phyloP scores from a whole-genome alignment of 1,140 invertebrate genomes.

The Papilio machaon region DNA sequence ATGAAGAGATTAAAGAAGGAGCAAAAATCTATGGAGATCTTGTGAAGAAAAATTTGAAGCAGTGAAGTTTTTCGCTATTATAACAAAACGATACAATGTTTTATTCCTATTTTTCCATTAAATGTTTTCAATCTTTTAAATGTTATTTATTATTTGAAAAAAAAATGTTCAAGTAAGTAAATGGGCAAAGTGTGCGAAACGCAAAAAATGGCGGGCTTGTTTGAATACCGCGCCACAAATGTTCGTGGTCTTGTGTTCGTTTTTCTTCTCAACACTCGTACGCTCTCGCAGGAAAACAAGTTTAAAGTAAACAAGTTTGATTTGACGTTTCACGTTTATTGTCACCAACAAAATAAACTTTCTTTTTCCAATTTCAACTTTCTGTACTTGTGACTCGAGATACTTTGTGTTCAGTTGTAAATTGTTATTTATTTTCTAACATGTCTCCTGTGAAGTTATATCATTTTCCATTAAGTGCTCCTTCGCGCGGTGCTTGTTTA shows the following conservation, averaged over 20 bases:
- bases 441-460: slow-evolving; percentile 82
- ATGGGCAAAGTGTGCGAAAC: background rate
- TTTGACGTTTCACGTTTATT: background rate
- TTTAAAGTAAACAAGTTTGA: background rate
- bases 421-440: slow-evolving; percentile 28
- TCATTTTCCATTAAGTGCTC: slow-evolving; percentile 85
- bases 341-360: background rate
- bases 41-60: slow-evolving; percentile 81
- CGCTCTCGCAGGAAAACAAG: background rate
- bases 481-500: slow-evolving; percentile 85
- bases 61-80: background rate
- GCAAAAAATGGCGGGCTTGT: background rate
- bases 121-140: background rate
- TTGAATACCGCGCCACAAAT: background rate
- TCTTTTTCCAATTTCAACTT: background rate
- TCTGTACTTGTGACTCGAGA: background rate
- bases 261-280: background rate
- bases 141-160: background rate
- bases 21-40: slow-evolving; percentile 81
- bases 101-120: background rate
- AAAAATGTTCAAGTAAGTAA: background rate
- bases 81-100: background rate
- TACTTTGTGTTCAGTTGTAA: background rate
- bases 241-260: background rate
- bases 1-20: slow-evolving; percentile 81